Percentiles rank a stretch among this genome's conserved stretches.
Conservation (phyloP, 2,113 vertebrate genomes). For the Baryphthengus martii region DNA sequence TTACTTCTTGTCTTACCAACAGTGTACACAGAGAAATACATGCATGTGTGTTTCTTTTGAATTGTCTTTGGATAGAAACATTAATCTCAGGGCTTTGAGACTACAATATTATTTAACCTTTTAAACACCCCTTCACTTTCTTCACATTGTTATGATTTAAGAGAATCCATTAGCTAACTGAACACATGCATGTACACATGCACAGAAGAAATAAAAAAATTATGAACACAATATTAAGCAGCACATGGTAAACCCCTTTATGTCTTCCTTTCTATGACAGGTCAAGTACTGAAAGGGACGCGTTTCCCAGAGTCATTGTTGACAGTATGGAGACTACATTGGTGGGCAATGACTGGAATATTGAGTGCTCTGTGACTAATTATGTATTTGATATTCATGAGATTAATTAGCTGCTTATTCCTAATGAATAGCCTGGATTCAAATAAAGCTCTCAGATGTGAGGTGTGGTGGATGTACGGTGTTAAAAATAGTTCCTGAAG, state of each 20-base stretch:
- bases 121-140: neutral
- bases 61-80: neutral
- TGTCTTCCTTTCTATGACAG: neutral
- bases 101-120: neutral
- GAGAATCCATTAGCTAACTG: neutral
- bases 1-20: neutral
- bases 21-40: neutral
- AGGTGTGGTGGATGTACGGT: neutral
- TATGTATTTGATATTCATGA: slow-evolving; percentile 42
- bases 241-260: slow-evolving; percentile 7
- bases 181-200: neutral
- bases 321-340: neutral
- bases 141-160: neutral
- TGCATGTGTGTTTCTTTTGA: accelerated
- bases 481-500: slow-evolving; percentile 41
- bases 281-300: neutral
- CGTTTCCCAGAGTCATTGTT: neutral
- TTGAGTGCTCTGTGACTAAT: slow-evolving; percentile 12
- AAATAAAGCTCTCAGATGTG: slow-evolving; percentile 40
- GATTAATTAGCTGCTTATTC: slow-evolving; percentile 56
- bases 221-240: neutral
- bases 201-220: neutral
- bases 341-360: neutral
- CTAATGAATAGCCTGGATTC: slow-evolving; percentile 8
- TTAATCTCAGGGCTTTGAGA: neutral